Evolutionary conservation across 2,888 invertebrate species (phyloP), one percentile per base, ranked within the genome.

Genomic region (Tholera decimalis): DNA sequence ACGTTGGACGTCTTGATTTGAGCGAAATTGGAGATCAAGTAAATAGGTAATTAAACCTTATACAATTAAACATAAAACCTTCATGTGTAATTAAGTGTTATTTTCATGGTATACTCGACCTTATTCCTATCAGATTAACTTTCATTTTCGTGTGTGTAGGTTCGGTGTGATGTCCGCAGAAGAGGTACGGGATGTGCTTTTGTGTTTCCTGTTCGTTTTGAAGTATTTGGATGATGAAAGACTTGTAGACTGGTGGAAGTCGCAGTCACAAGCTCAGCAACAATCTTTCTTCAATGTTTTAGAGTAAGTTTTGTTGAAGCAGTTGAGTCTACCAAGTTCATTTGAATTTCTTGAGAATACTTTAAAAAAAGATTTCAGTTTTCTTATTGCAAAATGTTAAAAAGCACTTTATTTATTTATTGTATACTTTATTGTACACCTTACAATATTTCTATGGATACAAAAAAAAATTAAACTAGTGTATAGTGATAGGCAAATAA

Each of bases 191-290:
- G 99, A 99, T 91, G 96, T 99, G 73, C 96, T 99, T 58, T 94
- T 98, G 62, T 98, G 98, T 89, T 98, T 99, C 94, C 96, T 99
- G 70, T 99, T 98, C 92, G 97, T 99, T 60, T 96, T 99, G 69
- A 99, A 98, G 91, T 98, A 99, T 92, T 93, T 99, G 79, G 98
- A 98, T 46, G 98, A 99, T 88, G 98, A 98, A 77, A 97, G 98
- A 83, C 96, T 99, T 64, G 97, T 98, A 56, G 97, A 97, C 46
- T 99, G 98, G 98, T 99, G 99, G 98, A 97, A 97, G 87, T 98
- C 98, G 77, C 98, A 98, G 83, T 96, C 97, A 2, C 98, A 98
- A 73, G 96, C 96, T 20, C 98, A 99, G 83, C 97, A 98, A 24
- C 96, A 98, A 43, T 97, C 97, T 64, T 99, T 99, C 91, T 98